phyloP scores from a whole-genome alignment of 1,140 invertebrate species.

The Plutomurus gul region DNA sequence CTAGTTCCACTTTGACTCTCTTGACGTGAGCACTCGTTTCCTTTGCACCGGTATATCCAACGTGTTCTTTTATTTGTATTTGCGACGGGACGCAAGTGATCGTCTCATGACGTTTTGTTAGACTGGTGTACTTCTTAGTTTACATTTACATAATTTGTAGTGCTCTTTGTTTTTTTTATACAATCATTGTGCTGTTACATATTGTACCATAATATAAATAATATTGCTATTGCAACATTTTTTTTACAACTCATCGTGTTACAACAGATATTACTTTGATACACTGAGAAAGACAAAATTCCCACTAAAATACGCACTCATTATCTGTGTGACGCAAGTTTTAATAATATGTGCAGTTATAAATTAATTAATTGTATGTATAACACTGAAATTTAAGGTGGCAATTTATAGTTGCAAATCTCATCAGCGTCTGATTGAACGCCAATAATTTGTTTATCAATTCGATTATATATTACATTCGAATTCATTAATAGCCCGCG shows the following conservation, averaged over 20 bases:
- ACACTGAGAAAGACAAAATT: too few relatives aligned
- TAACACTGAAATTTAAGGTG: too few relatives aligned
- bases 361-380: too few relatives aligned
- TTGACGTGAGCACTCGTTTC: conserved; percentile 30
- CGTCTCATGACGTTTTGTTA: background rate
- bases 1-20: conserved; percentile 46
- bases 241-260: too few relatives aligned
- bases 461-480: background rate
- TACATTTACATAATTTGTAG: background rate
- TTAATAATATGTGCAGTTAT: too few relatives aligned
- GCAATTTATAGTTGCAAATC: background rate
- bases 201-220: too few relatives aligned
- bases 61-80: background rate
- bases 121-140: background rate
- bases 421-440: background rate
- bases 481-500: background rate
- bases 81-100: background rate
- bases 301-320: too few relatives aligned
- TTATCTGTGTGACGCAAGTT: too few relatives aligned
- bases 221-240: too few relatives aligned
- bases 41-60: conserved; percentile 12
- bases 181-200: too few relatives aligned
- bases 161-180: conserved; percentile 13
- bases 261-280: too few relatives aligned
- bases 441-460: background rate